phyloP scores from a whole-genome alignment of 2,113 vertebrate species.

The Triplophysa dalaica region DNA sequence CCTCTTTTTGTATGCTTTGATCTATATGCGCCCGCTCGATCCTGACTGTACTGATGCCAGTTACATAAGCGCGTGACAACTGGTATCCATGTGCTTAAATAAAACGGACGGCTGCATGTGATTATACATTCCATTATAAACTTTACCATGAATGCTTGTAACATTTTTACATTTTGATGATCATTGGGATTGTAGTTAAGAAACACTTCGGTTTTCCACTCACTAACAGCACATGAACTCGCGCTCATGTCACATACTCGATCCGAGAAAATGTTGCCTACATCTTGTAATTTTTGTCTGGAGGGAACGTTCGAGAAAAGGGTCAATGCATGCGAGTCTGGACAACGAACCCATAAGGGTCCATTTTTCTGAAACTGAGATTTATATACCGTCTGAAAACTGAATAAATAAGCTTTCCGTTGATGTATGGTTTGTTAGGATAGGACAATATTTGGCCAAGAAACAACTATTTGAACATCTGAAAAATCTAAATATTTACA shows the following conservation, averaged over 20 bases:
- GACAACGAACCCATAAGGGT: too few species aligned
- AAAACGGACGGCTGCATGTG: neutral
- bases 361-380: too few species aligned
- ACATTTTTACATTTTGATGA: neutral
- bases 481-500: too few species aligned
- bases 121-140: neutral
- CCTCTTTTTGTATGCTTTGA: neutral
- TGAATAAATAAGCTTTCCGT: too few species aligned
- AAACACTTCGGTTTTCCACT: constrained; percentile 3
- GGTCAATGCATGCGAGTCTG: neutral
- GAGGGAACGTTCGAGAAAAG: neutral
- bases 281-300: neutral
- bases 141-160: neutral
- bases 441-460: too few species aligned
- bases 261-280: neutral
- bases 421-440: too few species aligned
- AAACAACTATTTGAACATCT: too few species aligned
- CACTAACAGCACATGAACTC: constrained; percentile 4
- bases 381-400: too few species aligned
- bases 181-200: neutral
- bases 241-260: neutral
- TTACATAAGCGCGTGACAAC: neutral
- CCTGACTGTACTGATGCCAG: neutral
- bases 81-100: neutral
- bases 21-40: neutral